Percentiles rank a stretch among this genome's conserved stretches.
These are phyloP conservation scores for Amblyraja radiata DNA, from an alignment of 2,797 vertebrate species.

Conservation along the genomic window DNA sequence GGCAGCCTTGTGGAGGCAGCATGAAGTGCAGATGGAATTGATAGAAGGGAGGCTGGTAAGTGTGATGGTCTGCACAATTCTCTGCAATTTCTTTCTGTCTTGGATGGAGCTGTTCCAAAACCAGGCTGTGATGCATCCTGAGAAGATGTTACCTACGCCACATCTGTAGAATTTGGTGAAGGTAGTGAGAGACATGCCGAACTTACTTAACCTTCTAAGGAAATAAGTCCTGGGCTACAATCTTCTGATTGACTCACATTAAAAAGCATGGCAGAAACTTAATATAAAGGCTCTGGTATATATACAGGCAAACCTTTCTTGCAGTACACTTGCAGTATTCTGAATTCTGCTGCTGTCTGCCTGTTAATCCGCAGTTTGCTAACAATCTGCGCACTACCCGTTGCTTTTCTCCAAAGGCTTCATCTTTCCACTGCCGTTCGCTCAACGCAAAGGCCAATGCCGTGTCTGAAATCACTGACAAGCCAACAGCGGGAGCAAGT, in stretches of 20 bases:
- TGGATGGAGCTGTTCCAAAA: too few species aligned
- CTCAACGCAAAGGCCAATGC: not conserved
- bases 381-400: not conserved
- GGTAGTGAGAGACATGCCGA: too few species aligned
- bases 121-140: too few species aligned
- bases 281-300: not conserved
- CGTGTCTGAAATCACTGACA: slow-evolving; percentile 17
- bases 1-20: too few species aligned
- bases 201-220: too few species aligned
- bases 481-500: not conserved
- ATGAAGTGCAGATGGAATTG: too few species aligned
- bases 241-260: not conserved
- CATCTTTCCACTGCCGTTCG: not conserved
- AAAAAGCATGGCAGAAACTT: not conserved
- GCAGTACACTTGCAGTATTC: not conserved
- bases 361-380: not conserved
- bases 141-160: too few species aligned
- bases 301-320: not conserved
- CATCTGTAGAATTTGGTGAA: too few species aligned
- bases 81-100: too few species aligned
- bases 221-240: not conserved
- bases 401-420: not conserved
- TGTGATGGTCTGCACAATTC: too few species aligned
- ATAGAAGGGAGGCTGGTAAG: too few species aligned
- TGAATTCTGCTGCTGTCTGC: not conserved